Evolutionary conservation across 2,888 invertebrate genomes (phyloP).

Genomic region (Amphipyra berbera): DNA sequence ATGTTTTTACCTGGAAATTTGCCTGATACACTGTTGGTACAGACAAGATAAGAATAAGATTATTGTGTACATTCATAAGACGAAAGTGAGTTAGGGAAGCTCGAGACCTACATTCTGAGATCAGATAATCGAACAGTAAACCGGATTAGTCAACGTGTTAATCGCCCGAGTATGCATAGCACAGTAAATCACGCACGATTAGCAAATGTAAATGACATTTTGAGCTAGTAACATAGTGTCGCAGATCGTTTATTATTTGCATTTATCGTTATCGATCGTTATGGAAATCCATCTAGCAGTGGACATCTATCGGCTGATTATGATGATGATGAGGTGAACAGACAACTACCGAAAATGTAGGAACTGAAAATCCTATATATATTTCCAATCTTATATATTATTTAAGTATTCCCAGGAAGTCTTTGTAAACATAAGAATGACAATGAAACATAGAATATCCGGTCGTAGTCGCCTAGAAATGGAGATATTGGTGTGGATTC

Average conservation of each 20-base stretch:
- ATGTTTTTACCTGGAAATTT: conserved; percentile 48
- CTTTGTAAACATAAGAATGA: neutral
- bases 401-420: too few species aligned
- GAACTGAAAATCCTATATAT: too few species aligned
- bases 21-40: conserved; percentile 31
- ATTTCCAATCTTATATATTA: too few species aligned
- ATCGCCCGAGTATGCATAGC: conserved; percentile 40
- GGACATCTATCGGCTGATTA: too few species aligned
- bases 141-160: conserved; percentile 43
- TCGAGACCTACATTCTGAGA: conserved; percentile 50
- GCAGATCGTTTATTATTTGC: conserved; percentile 21
- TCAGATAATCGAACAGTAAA: conserved; percentile 50
- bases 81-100: conserved; percentile 29
- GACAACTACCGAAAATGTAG: too few species aligned
- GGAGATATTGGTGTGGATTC: too few species aligned
- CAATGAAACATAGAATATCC: neutral
- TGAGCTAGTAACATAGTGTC: conserved; percentile 23
- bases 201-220: conserved; percentile 41
- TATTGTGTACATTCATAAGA: conserved; percentile 35
- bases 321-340: too few species aligned
- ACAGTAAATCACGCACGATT: conserved; percentile 48
- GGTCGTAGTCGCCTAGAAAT: conserved; percentile 4
- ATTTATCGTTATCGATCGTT: neutral
- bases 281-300: too few species aligned
- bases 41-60: conserved; percentile 55